These are phyloP conservation scores for Ranitomeya imitator DNA, from an alignment of 2,113 vertebrate species.

Conservation along the genomic window DNA sequence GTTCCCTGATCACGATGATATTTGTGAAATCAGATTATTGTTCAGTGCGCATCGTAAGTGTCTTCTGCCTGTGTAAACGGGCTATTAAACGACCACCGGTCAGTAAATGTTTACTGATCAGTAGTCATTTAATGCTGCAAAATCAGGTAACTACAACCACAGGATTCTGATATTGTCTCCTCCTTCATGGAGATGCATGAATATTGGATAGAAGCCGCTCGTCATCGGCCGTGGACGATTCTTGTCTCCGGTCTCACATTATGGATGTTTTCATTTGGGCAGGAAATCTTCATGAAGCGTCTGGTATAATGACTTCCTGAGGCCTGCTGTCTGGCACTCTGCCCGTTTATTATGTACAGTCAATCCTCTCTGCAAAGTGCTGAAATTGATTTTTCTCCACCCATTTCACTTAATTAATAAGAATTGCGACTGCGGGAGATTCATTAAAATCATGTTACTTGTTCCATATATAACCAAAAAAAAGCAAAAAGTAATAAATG, in stretches of 20 bases:
- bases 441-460: conserved; percentile 12
- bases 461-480: not conserved
- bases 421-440: conserved; percentile 2
- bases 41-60: too few species aligned
- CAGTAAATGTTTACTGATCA: too few species aligned
- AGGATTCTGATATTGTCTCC: not conserved
- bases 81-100: too few species aligned
- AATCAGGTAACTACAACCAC: too few species aligned
- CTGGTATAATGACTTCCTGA: conserved; percentile 43
- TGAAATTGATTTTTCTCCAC: conserved; percentile 3
- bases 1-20: too few species aligned
- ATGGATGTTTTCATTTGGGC: not conserved
- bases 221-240: not conserved
- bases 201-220: not conserved
- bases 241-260: too few species aligned
- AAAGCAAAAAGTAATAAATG: not conserved
- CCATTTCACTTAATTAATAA: conserved; percentile 23
- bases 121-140: too few species aligned
- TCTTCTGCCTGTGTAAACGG: too few species aligned
- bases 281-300: conserved; percentile 23
- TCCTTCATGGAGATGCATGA: not conserved
- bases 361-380: not conserved
- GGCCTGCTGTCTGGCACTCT: conserved; percentile 14
- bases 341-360: not conserved
- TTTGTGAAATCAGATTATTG: too few species aligned